These are phyloP conservation scores for Nemoura dubitans DNA, from an alignment of 2,888 invertebrate genomes.

Conservation along the genomic window DNA sequence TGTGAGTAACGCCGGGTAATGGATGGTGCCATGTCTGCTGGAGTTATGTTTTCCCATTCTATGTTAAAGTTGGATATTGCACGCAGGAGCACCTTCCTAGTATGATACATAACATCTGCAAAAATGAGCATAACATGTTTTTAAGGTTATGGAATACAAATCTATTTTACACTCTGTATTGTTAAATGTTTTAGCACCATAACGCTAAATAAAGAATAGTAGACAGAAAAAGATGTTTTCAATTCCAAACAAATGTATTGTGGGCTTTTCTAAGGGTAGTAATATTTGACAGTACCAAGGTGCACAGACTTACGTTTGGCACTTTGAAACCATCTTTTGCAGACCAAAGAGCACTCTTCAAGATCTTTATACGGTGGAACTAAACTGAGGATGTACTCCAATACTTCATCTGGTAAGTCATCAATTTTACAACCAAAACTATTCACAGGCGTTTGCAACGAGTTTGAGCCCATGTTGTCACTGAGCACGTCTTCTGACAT, in stretches of 20 bases:
- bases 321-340: conserved; percentile 85
- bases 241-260: not conserved
- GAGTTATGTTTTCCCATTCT: conserved; percentile 74
- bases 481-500: not conserved
- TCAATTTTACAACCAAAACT: conserved; percentile 58
- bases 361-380: conserved; percentile 92
- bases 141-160: not conserved
- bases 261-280: too few relatives aligned
- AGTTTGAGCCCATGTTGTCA: not conserved
- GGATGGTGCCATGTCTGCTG: conserved; percentile 70
- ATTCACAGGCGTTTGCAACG: conserved; percentile 44
- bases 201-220: not conserved
- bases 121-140: too few relatives aligned
- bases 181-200: not conserved
- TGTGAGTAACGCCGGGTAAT: conserved; percentile 93
- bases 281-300: too few relatives aligned
- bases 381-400: conserved; percentile 90
- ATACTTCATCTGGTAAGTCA: conserved; percentile 90
- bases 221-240: not conserved
- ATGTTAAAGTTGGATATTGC: conserved; percentile 80
- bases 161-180: not conserved
- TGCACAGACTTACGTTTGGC: conserved; percentile 76
- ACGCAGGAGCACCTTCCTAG: conserved; percentile 76
- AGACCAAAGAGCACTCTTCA: conserved; percentile 85
- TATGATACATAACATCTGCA: conserved; percentile 84